phyloP scores from a whole-genome alignment of 2,888 invertebrate genomes.

The Prosopocoilus inquinatus region DNA sequence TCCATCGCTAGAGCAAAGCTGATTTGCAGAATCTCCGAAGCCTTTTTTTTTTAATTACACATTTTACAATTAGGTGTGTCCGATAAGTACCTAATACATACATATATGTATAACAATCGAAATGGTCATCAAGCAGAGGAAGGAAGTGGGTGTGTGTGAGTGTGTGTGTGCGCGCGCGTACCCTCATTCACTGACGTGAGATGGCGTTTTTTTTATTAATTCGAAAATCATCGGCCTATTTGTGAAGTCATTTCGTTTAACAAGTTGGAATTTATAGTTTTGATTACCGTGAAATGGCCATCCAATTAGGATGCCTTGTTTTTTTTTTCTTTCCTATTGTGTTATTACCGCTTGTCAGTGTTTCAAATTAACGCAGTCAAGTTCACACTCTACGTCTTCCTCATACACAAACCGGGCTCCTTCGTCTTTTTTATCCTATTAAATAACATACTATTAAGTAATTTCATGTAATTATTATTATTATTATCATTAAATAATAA shows the following conservation, averaged over 20 bases:
- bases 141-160: constrained; percentile 30
- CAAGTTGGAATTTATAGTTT: constrained; percentile 11
- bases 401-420: not conserved
- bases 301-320: constrained; percentile 9
- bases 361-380: not conserved
- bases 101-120: too few species aligned
- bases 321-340: constrained; percentile 8
- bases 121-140: not conserved
- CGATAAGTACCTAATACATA: too few species aligned
- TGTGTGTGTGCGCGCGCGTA: constrained; percentile 13
- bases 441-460: too few species aligned
- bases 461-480: too few species aligned
- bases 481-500: too few species aligned
- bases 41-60: too few species aligned
- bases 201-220: constrained; percentile 39
- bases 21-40: too few species aligned
- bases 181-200: constrained; percentile 38
- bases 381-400: not conserved
- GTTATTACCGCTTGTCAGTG: constrained; percentile 3
- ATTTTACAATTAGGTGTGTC: too few species aligned
- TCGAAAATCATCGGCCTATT: constrained; percentile 15
- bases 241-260: constrained; percentile 8
- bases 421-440: too few species aligned
- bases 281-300: constrained; percentile 11
- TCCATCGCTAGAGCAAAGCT: too few species aligned